Base-by-base conservation (phyloP, 2,797 vertebrate genomes). In the Psittacula derbiana region DNA sequence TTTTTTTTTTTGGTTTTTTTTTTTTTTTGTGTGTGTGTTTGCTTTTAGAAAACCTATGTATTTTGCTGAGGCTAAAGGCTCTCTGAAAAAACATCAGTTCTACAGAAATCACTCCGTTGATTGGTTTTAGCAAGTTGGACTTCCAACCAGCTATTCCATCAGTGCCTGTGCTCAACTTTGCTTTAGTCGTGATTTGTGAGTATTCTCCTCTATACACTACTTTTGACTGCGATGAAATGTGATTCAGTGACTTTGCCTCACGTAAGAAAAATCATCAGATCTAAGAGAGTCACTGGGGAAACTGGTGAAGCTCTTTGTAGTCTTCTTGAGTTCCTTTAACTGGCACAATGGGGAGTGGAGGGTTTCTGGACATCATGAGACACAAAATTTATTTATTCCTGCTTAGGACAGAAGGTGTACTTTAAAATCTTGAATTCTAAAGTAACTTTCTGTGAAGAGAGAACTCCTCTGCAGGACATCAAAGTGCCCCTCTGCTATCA, bases 61-160 rank as follows among this genome's bases (percentile, higher is more conserved):
- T 64, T 88, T 95, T 91, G 88, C 80, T 78, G 65, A 82, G 49
- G 80, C 53, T 87, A 91, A 84, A 83, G 43, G 33, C 13, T 93
- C 62, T 91, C 44, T 44, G 62, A 81, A 64, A 85, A 65, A 21
- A 4, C 50, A 71, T 21, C 15, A 38, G 46, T 86, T 30, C 87
- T 92, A 88, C n/a, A 87, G 69, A 86, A 92, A 91, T 65, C 3
- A 24, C 8, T 27, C 16, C 21, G 1, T 53, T 46, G 5, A 2
- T 8, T 64, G 5, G 10, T 64, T 92, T 80, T 57, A 80, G 7
- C 21, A 67, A 80, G 15, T 4, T 65, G 60, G 38, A 67, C 44
- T 85, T 80, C 30, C 19, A 91, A 18, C 10, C 36, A 41, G 44
- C 28, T 84, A 8, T 8, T 73, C 23, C 71, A 60, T 12, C 11